Evolutionary conservation across 1,140 invertebrate species (phyloP), one percentile per base, ranked within the genome.

Genomic region (Dendroctonus valens): DNA sequence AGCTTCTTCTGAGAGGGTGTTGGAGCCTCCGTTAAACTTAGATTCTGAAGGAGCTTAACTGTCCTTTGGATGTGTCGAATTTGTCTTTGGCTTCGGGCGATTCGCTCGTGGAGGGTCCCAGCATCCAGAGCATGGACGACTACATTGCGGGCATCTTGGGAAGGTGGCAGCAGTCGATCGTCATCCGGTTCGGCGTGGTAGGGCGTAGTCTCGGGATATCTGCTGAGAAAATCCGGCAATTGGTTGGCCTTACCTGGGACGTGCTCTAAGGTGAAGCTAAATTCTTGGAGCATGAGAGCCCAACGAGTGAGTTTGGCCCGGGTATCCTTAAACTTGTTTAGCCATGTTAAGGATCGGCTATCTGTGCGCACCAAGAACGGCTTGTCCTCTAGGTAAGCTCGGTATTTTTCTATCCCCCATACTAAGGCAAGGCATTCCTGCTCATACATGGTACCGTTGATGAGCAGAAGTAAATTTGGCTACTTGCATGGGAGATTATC

Each of bases 231-330:
- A 57, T 76, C 75, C 0, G 74, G 67, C 0, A 76, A 52, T 39
- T 75, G 40, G 54, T 76, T 77, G 6, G 59, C 54, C 52, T 62
- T 57, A 8, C 69, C 73, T 0, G 71, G 66, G 41, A 66, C 59
- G 42, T 77, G 71, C 44, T 72, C 69, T 0, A 75, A 37, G n/a
- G 14, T 41, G 48, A 73, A 75, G 7, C 55, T 51, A 42, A 72
- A 76, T 41, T 74, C 71, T 52, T 72, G 71, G 0, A 77, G 70
- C 5, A 73, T 48, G 0, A 75, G 39, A 0, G 74, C 62, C 75
- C 74, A 76, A 0, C 75, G 69, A 2, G 67, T 72, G 0, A 78
- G 65, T 55, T 78, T 78, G 1, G 71, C 59, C 11, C 65, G 53
- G 0, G 14, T 41, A 38, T 76, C 72, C 26, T 26, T 26, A 26